Conservation (phyloP, 2,797 vertebrate species). For the Echiichthys vipera region DNA sequence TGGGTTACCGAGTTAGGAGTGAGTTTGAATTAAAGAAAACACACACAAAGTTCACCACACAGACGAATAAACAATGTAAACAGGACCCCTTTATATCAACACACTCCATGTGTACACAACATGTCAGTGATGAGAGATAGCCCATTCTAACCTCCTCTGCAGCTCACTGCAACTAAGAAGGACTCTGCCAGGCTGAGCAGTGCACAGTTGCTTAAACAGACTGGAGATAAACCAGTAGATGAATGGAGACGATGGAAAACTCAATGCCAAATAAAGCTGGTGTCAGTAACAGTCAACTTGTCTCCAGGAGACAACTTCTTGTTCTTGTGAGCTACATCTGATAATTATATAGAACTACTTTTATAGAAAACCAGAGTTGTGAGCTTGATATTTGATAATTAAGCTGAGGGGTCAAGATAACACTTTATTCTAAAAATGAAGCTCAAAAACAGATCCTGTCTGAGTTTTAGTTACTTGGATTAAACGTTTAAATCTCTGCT, state of each 20-base stretch:
- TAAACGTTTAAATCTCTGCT: slow-evolving; percentile 18
- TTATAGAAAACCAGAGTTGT: background rate
- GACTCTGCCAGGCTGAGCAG: background rate
- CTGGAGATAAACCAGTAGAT: background rate
- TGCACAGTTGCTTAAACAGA: background rate
- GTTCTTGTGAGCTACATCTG: background rate
- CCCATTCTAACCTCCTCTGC: background rate
- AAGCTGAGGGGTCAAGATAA: background rate
- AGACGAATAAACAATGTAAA: slow-evolving; percentile 29
- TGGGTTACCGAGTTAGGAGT: background rate
- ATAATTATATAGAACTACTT: background rate
- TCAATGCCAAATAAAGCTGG: background rate
- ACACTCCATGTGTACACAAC: slow-evolving; percentile 35
- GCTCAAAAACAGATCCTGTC: background rate
- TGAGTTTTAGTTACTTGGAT: background rate
- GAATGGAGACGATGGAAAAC: background rate
- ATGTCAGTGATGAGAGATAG: slow-evolving; percentile 30
- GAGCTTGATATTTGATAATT: background rate
- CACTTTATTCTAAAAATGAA: background rate
- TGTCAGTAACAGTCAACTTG: background rate
- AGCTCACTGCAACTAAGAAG: background rate
- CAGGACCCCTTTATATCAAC: slow-evolving; percentile 29
- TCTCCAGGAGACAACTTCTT: background rate
- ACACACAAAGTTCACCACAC: slow-evolving; percentile 3
- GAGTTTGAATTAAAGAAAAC: background rate